Conservation (phyloP, 2,888 invertebrate genomes). For the Macrophya alboannulata region DNA sequence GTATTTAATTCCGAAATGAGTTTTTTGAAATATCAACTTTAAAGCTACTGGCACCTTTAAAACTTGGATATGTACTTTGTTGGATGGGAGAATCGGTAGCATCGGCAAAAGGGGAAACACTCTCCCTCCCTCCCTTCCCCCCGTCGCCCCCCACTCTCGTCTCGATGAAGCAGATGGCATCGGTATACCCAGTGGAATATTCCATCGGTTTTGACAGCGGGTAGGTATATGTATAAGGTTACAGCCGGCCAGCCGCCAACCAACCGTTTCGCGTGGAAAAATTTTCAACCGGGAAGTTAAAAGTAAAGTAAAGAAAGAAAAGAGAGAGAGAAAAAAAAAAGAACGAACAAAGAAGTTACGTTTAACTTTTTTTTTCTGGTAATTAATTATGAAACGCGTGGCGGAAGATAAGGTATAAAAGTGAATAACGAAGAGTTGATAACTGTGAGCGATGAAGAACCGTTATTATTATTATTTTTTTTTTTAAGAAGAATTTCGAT, state of each 20-base stretch:
- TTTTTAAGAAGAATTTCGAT: no score
- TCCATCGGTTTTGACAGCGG: conserved; percentile 66
- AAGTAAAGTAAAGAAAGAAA: conserved; percentile 44
- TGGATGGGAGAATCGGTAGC: conserved; percentile 31
- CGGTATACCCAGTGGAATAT: conserved; percentile 68
- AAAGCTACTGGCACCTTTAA: no score
- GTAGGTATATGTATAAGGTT: no score
- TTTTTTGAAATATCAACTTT: no score
- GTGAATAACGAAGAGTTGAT: no score
- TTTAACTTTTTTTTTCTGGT: not conserved
- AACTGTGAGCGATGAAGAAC: no score
- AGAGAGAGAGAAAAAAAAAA: conserved; percentile 45
- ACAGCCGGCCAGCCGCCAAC: conserved; percentile 12
- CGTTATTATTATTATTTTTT: no score
- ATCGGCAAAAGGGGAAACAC: conserved; percentile 20
- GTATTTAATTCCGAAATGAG: no score
- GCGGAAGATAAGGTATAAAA: not conserved
- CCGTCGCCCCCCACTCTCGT: conserved; percentile 46
- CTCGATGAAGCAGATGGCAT: conserved; percentile 66
- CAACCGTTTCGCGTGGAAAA: conserved; percentile 30
- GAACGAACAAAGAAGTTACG: not conserved
- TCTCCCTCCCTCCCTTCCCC: no score
- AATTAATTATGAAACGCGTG: not conserved
- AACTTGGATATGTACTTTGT: not conserved
- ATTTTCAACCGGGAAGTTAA: conserved; percentile 22